These are phyloP conservation scores for Rhabditoides inermis DNA, from an alignment of 2,888 invertebrate species.

Conservation along the genomic window DNA sequence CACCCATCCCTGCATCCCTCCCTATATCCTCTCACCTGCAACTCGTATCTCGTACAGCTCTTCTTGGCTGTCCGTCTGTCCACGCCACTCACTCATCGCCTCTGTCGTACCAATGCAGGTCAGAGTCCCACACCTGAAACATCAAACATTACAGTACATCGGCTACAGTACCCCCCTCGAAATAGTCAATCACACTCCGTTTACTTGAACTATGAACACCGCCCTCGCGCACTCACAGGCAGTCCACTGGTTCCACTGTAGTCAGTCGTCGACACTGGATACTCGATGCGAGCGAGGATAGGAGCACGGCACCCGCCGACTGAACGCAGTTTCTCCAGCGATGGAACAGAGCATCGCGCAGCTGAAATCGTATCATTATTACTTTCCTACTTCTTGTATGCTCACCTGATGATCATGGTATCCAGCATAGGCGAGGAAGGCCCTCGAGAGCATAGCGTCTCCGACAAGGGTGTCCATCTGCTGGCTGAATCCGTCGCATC, in stretches of 20 bases:
- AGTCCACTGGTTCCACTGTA: conserved; percentile 57
- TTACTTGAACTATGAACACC: too few species aligned
- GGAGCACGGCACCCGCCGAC: conserved; percentile 74
- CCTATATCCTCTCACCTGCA: too few species aligned
- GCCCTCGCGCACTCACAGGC: not conserved
- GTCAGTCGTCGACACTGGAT: conserved; percentile 91
- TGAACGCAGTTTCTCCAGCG: conserved; percentile 91
- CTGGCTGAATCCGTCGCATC: conserved; percentile 92
- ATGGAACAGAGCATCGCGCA: conserved; percentile 85
- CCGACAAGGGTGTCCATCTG: conserved; percentile 91
- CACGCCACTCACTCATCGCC: too few species aligned
- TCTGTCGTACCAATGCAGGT: too few species aligned
- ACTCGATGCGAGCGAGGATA: conserved; percentile 91
- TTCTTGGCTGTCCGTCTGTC: too few species aligned
- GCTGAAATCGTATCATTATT: conserved; percentile 57
- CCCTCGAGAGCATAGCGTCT: conserved; percentile 67
- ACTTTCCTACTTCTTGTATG: not conserved
- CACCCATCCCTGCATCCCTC: too few species aligned
- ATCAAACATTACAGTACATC: too few species aligned
- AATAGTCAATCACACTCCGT: too few species aligned
- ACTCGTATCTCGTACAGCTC: too few species aligned
- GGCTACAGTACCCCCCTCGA: too few species aligned
- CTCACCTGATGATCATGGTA: conserved; percentile 58
- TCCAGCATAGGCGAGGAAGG: conserved; percentile 94
- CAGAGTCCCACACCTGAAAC: too few species aligned